Evolutionary conservation across 2,797 vertebrate genomes (phyloP).

Genomic region (Lindbergichthys nudifrons): DNA sequence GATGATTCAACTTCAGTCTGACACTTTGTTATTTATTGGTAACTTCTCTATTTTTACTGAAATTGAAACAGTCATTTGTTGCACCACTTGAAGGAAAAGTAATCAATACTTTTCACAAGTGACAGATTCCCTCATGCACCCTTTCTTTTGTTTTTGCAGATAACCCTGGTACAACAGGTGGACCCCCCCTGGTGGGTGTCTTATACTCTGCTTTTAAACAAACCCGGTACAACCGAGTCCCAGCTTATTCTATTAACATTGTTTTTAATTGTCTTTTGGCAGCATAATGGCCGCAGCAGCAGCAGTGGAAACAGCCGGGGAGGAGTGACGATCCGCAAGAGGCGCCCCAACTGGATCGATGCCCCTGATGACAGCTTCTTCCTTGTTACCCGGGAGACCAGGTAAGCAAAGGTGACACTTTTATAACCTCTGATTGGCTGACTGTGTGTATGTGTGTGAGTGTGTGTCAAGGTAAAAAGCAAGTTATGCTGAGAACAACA

Average conservation of each 20-base stretch:
- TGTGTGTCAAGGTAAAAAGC: conserved; percentile 6
- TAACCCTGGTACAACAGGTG: conserved; percentile 85
- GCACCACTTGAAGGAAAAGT: conserved; percentile 63
- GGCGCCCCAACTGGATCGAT: conserved; percentile 98
- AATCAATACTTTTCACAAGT: conserved; percentile 48
- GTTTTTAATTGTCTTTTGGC: conserved; percentile 28
- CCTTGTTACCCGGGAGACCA: conserved; percentile 98
- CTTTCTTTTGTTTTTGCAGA: conserved; percentile 82
- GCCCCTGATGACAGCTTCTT: conserved; percentile 98
- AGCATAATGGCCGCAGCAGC: conserved; percentile 86
- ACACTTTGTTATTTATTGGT: conserved; percentile 73
- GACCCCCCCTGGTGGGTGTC: conserved; percentile 87
- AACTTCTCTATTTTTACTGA: conserved; percentile 64
- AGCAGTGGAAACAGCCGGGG: conserved; percentile 74
- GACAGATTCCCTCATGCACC: conserved; percentile 43
- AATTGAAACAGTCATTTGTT: conserved; percentile 69
- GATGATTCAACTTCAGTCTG: conserved; percentile 73
- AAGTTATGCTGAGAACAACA: background rate
- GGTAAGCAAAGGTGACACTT: conserved; percentile 85
- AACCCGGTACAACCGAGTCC: background rate
- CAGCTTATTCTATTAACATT: background rate
- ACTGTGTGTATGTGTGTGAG: conserved; percentile 33
- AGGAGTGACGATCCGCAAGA: conserved; percentile 85
- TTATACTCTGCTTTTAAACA: background rate
- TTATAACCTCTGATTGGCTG: conserved; percentile 65